These are phyloP conservation scores for Cranoglanis bouderius DNA, from an alignment of 2,113 vertebrate genomes.

Conservation along the genomic window DNA sequence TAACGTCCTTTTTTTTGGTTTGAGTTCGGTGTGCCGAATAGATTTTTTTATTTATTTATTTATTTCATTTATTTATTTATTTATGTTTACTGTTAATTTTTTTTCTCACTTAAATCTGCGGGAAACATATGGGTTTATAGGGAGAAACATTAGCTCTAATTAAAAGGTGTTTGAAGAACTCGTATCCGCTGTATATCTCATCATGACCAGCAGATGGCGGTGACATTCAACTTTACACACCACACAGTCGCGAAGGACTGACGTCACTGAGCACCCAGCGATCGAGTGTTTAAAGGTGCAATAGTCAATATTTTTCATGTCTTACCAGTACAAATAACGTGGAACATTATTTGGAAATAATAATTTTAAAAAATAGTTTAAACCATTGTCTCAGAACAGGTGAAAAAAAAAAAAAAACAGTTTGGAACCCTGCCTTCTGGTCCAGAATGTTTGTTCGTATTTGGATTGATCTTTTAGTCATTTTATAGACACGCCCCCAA, in stretches of 20 bases:
- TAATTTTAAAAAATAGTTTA: no score
- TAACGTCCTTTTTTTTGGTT: not conserved
- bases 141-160: not conserved
- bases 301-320: not conserved
- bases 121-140: not conserved
- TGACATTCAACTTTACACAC: conserved; percentile 8
- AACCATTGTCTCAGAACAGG: no score
- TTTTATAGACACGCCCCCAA: not conserved
- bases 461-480: no score
- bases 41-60: no score
- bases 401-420: no score
- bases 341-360: no score
- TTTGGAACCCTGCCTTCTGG: no score
- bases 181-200: not conserved
- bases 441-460: no score
- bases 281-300: not conserved
- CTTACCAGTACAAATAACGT: not conserved
- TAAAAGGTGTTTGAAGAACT: not conserved
- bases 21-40: not conserved
- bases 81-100: no score
- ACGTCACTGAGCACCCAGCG: not conserved
- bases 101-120: not conserved
- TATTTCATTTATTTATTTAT: no score
- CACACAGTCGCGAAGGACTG: not conserved
- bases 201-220: conserved; percentile 22